Evolutionary conservation across 2,888 invertebrate genomes (phyloP).

Genomic region (Metacarcinus magister): DNA sequence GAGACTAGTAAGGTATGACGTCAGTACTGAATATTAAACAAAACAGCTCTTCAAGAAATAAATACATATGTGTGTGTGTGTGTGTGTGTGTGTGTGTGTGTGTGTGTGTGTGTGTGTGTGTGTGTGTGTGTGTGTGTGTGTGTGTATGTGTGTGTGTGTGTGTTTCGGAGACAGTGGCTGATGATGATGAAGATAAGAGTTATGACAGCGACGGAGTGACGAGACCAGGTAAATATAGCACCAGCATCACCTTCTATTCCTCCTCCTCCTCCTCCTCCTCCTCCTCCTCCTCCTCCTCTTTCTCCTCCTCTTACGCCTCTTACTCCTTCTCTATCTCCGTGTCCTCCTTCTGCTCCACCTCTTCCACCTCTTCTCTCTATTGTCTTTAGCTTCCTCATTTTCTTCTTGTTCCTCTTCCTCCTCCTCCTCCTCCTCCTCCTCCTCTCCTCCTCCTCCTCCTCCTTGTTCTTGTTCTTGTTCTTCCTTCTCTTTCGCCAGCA

Average conservation of each 20-base stretch:
- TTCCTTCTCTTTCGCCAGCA: not conserved
- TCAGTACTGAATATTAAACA: no score
- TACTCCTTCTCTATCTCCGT: not conserved
- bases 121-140: not conserved
- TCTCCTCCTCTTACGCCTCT: constrained; percentile 30
- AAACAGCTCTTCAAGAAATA: no score
- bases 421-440: not conserved
- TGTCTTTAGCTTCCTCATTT: not conserved
- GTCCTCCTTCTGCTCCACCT: not conserved
- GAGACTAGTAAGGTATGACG: no score
- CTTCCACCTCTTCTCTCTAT: not conserved
- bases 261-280: constrained; percentile 3
- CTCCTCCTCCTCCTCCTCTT: constrained; percentile 39
- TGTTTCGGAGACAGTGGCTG: no score
- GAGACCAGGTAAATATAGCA: not conserved
- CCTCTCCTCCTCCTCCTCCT: not conserved
- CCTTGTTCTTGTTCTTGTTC: not conserved
- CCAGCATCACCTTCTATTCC: not conserved
- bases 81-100: constrained; percentile 39
- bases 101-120: constrained; percentile 39
- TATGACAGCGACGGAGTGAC: not conserved
- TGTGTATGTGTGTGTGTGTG: not conserved
- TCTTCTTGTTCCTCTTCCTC: not conserved
- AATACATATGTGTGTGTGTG: not conserved
- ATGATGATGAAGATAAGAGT: no score